Percentiles rank a stretch among this genome's conserved stretches.
These are phyloP conservation scores for Tubulanus polymorphus DNA, from an alignment of 2,888 invertebrate species.

Conservation along the genomic window DNA sequence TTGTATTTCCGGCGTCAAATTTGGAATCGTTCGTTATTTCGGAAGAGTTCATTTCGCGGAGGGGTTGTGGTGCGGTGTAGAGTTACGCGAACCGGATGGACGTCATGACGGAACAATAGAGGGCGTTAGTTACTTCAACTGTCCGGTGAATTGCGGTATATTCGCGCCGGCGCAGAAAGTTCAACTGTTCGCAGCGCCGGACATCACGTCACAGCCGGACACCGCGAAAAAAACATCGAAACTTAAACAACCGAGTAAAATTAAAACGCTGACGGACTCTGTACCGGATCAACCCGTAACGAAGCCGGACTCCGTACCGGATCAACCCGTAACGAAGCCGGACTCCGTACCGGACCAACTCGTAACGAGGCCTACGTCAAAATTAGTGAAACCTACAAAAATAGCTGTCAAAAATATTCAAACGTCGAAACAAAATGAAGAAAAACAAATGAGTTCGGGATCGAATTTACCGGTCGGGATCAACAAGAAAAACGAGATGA, in stretches of 20 bases:
- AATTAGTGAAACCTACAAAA: too few relatives aligned
- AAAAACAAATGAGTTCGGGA: too few relatives aligned
- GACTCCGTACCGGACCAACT: too few relatives aligned
- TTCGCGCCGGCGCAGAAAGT: slow-evolving; percentile 64
- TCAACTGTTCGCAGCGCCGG: neutral
- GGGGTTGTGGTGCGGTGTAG: slow-evolving; percentile 65
- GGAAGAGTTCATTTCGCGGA: slow-evolving; percentile 60
- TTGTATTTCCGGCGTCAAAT: slow-evolving; percentile 53
- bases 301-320: too few relatives aligned
- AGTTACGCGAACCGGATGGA: slow-evolving; percentile 60
- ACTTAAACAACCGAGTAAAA: slow-evolving; percentile 3
- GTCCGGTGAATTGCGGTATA: slow-evolving; percentile 61
- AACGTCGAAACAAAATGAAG: too few relatives aligned
- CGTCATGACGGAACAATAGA: slow-evolving; percentile 64
- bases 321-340: too few relatives aligned
- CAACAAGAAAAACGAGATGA: too few relatives aligned
- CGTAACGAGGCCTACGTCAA: too few relatives aligned
- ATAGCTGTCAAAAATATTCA: too few relatives aligned
- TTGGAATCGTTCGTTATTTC: slow-evolving; percentile 59
- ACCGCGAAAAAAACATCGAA: neutral
- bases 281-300: too few relatives aligned
- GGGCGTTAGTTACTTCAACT: slow-evolving; percentile 64
- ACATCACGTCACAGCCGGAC: neutral
- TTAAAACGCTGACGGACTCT: too few relatives aligned
- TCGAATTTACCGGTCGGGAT: too few relatives aligned